Evolutionary conservation across 2,797 vertebrate genomes (phyloP).

Genomic region (Cheirogaleus major): DNA sequence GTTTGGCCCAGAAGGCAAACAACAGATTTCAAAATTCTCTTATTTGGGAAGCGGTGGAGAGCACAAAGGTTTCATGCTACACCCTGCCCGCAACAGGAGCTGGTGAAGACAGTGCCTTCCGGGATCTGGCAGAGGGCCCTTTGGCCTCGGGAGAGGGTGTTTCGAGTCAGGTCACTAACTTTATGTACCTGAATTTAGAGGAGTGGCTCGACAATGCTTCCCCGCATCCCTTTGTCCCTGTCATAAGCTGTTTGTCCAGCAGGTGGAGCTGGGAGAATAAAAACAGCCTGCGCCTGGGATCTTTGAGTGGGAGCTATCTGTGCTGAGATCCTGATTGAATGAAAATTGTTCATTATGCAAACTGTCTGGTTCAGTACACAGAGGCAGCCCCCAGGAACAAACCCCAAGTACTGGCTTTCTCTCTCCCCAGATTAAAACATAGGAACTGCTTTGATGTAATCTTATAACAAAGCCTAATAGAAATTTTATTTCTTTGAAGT

Average conservation of each 20-base stretch:
- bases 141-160: not conserved
- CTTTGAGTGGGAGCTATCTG: conserved; percentile 82
- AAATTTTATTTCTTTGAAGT: conserved; percentile 87
- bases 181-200: not conserved
- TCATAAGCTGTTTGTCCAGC: conserved; percentile 77
- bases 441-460: conserved; percentile 87
- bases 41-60: not conserved
- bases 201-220: not conserved
- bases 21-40: not conserved
- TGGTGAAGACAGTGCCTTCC: not conserved
- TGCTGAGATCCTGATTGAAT: conserved; percentile 84
- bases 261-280: conserved; percentile 86
- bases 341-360: conserved; percentile 88
- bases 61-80: not conserved
- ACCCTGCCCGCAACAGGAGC: not conserved
- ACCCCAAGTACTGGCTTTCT: conserved; percentile 84
- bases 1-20: conserved; percentile 37
- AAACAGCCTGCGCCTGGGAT: conserved; percentile 75
- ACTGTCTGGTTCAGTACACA: conserved; percentile 85
- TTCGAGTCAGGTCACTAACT: not conserved
- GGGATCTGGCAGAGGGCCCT: not conserved
- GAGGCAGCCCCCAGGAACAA: conserved; percentile 86
- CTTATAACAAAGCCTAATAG: conserved; percentile 87
- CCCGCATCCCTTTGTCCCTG: not conserved
- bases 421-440: conserved; percentile 86